Evolutionary conservation across 2,113 vertebrate genomes (phyloP).

Genomic region (Danionella cerebrum): DNA sequence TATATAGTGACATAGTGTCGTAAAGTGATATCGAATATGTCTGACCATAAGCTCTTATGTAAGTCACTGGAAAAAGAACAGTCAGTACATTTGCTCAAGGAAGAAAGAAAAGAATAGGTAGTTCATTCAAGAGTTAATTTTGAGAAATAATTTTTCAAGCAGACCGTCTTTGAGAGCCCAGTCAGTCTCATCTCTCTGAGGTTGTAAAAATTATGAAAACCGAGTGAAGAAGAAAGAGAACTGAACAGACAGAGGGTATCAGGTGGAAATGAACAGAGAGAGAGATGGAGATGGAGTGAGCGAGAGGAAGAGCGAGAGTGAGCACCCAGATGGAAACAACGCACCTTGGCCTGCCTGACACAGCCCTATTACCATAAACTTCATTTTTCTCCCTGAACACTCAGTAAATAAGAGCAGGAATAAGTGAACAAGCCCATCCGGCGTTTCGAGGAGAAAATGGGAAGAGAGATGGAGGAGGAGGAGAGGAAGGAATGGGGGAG

Average conservation of each 20-base stretch:
- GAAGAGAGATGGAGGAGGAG: background rate
- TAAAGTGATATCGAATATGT: too few relatives aligned
- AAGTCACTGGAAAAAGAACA: too few relatives aligned
- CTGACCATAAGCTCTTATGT: too few relatives aligned
- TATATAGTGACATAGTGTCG: too few relatives aligned
- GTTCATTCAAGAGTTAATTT: background rate
- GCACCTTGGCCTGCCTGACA: slow-evolving; percentile 42
- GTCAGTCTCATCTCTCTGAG: background rate
- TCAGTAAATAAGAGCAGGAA: slow-evolving; percentile 51
- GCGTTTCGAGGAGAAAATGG: slow-evolving; percentile 32
- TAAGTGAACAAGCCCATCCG: slow-evolving; percentile 43
- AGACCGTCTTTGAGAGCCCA: background rate
- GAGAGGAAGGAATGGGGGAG: slow-evolving; percentile 2
- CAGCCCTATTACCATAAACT: slow-evolving; percentile 49
- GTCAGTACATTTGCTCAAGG: too few relatives aligned
- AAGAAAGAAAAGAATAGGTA: background rate
- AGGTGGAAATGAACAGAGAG: slow-evolving; percentile 16
- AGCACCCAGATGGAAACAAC: slow-evolving; percentile 28
- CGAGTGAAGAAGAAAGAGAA: slow-evolving; percentile 20
- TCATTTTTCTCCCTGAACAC: slow-evolving; percentile 44
- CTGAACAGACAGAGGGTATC: background rate
- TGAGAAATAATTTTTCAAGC: background rate
- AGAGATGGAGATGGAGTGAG: background rate
- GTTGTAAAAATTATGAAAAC: slow-evolving; percentile 20
- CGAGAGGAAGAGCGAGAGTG: background rate